Base-by-base conservation (phyloP, 2,113 vertebrate species). In the Platichthys stellatus region DNA sequence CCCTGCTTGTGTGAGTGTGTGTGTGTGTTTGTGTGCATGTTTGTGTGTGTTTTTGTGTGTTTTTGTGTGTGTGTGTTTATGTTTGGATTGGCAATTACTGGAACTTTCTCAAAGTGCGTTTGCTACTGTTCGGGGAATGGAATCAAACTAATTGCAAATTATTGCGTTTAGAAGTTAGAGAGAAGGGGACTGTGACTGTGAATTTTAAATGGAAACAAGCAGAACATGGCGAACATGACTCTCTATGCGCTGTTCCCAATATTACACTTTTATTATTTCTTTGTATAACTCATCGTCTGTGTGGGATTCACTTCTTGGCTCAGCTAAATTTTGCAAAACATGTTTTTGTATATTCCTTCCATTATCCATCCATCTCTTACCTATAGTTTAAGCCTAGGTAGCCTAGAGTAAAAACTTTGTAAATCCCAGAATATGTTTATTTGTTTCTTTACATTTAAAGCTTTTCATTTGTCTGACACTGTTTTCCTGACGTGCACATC, bases 41-140 rank as follows among this genome's bases (percentile, higher is more conserved):
- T 8, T 24, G 54, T 26, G 11, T 71, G 47, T 62, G 38, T 63
- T 45, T 45, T 12, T 45, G 12, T 45, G 12, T 45, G 43, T 26
- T 47, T 40, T 66, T 77, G 28, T 69, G 57, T 17, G 28, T 63
- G 40, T 67, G 63, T 62, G 47, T 60, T 26, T 57, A 47, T 65
- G 58, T 59, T 24, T 49, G 17, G 17, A 53, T 24, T 31, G 31
- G 51, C 15, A 61, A 63, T 72, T 71, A 63, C 31, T 28, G 0
- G 14, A 58, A 57, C 24, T 63, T 60, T 76, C 67, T 66, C 20
- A 28, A 69, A 51, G 63, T 73, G 23, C 58, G 64, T 58, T 68
- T 64, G 31, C 28, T 62, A 10, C 28, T 62, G 56, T 76, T 81
- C 62, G 45, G 53, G 14, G 24, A 64, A 72, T 18, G 26, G 9